Evolutionary conservation across 2,888 invertebrate species (phyloP), one percentile per base, ranked within the genome.

Genomic region (Sarcophaga subvicina): DNA sequence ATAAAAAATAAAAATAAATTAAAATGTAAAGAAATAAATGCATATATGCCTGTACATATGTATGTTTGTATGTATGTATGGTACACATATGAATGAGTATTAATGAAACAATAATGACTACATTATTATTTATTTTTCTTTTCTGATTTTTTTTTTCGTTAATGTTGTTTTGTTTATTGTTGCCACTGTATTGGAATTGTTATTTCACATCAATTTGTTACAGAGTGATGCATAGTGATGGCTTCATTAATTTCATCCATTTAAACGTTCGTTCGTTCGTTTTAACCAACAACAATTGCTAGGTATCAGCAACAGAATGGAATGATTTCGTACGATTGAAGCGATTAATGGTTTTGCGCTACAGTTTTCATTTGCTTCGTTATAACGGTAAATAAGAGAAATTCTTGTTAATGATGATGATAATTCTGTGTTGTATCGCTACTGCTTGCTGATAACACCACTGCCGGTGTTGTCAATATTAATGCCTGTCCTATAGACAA

Each of bases 221-320:
- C 54, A 54, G 54, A 54, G 54, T 54, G 54, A 54, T 54, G 47
- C 75, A 66, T 45, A 72, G 27, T 81, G 84, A 87, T 79, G 81
- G 79, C 76, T 87, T 82, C 76, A 81, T 84, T 87, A 82, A 79
- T 67, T 81, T 76, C 62, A 75, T 67, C 60, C 78, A 59, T 80
- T 81, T 63, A 17, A 80, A 54, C 67, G 77, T 80, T 80, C n/a
- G 62, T 69, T 25, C 59, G 54, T 78, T 25, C 59, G 45, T 78
- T 25, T 80, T 22, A 37, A 37, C 54, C 14, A n/a, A 27, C 75
- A 75, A 14, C 54, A 17, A 14, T 3, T 49, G 4, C 5, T 54
- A 1, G 54, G 14, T 49, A 14, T 6, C 37, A 37, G 2, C 37
- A 37, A 10, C 2, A 1, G 37, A 37, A 14, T 54, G 54, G 5